A percentile compares a stretch with the other conserved stretches of the same genome.
phyloP scores from a whole-genome alignment of 2,888 invertebrate species.

The Drosophila neotestacea region DNA sequence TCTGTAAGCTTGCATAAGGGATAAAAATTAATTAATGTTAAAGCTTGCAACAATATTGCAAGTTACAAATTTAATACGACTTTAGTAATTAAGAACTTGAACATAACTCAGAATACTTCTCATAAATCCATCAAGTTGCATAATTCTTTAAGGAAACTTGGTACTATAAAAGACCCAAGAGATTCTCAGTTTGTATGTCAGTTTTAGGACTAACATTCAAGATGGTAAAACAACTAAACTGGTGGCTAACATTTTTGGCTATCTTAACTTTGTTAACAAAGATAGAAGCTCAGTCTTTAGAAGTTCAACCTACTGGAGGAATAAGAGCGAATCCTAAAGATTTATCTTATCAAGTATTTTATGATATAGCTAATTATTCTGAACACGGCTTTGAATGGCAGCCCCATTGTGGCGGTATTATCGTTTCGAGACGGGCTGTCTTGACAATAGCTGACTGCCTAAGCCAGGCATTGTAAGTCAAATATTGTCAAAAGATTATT shows the following conservation, averaged over 20 bases:
- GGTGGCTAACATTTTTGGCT: neutral
- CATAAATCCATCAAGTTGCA: constrained; percentile 4
- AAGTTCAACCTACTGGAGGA: no score
- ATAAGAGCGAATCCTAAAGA: neutral
- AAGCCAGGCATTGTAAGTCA: neutral
- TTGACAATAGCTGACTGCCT: constrained; percentile 2
- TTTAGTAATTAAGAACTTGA: neutral
- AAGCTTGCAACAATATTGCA: neutral
- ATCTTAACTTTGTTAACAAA: neutral
- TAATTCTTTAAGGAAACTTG: neutral
- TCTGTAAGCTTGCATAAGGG: no score
- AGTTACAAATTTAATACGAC: neutral
- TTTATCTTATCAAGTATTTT: constrained; percentile 5
- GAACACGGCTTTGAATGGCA: neutral
- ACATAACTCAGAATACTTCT: neutral
- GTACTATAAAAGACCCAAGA: neutral
- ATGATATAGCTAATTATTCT: neutral
- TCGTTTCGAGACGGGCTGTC: neutral
- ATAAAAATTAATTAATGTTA: neutral
- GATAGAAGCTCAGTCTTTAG: neutral
- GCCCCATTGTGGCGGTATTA: neutral
- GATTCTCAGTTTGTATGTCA: neutral
- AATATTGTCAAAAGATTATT: no score
- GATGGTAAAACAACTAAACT: neutral
- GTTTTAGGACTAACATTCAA: neutral